phyloP scores from a whole-genome alignment of 2,888 invertebrate genomes.

The Zeuzera pyrina region DNA sequence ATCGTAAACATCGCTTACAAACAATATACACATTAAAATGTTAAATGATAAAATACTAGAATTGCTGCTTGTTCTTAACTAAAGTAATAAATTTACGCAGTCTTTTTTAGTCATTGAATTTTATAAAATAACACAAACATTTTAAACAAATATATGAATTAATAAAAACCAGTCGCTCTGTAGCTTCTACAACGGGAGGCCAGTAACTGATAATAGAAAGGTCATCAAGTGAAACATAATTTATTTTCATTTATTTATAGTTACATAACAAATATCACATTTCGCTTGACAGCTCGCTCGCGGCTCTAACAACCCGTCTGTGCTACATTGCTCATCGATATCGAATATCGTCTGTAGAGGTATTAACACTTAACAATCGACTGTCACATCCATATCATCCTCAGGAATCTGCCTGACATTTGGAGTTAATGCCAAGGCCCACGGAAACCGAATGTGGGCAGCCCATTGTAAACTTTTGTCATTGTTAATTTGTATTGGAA shows the following conservation, averaged over 20 bases:
- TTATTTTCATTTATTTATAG: conserved; percentile 9
- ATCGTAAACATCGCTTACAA: too few relatives aligned
- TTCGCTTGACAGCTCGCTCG: conserved; percentile 12
- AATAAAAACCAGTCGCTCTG: too few relatives aligned
- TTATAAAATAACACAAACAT: too few relatives aligned
- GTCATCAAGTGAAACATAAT: too few relatives aligned
- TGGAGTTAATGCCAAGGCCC: conserved; percentile 61
- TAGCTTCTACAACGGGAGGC: too few relatives aligned
- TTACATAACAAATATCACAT: conserved; percentile 11
- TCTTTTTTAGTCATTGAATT: too few relatives aligned
- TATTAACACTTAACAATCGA: conserved; percentile 48
- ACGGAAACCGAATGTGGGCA: conserved; percentile 41
- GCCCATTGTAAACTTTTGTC: conserved; percentile 45
- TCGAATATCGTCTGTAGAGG: conserved; percentile 31
- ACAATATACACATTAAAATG: too few relatives aligned
- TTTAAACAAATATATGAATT: too few relatives aligned
- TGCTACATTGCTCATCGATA: conserved; percentile 30
- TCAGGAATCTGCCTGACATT: conserved; percentile 50
- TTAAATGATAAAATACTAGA: too few relatives aligned
- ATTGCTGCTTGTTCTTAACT: too few relatives aligned
- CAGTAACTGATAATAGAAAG: too few relatives aligned
- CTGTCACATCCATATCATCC: conserved; percentile 44
- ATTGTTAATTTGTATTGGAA: conserved; percentile 51
- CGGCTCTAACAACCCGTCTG: conserved; percentile 10
- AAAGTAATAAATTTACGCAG: too few relatives aligned